Base-by-base conservation (phyloP, 2,113 vertebrate genomes). In the Anguilla rostrata region DNA sequence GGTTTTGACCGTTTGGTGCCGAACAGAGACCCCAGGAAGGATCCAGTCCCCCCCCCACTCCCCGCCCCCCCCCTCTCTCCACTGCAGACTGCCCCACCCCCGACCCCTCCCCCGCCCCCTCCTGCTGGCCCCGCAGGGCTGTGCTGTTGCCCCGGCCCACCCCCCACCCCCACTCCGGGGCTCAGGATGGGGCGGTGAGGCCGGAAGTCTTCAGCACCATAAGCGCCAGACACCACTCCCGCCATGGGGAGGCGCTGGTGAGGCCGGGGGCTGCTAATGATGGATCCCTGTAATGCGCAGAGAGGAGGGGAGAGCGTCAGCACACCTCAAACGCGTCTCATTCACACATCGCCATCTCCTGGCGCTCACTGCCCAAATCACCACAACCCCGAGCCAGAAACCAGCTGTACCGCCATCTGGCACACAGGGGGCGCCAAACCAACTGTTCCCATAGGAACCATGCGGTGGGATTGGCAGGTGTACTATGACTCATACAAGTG, bases 201-300 rank as follows among this genome's bases (percentile, higher is more conserved):
- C 95, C 97, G 96, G 95, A 97, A 97, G 46, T 96, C 96, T 94
- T 97, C 95, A 88, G 96, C 85, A 91, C 91, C 94, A 94, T 94
- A 91, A 91, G 92, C 85, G 92, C 92, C 90, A 89, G 93, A 91
- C 91, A 94, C 88, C 91, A 91, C 95, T 79, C 90, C 93, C 86
- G 89, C 95, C 88, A 94, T 91, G 81, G 95, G 95, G 92, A 96
- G 96, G 94, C 95, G 95, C 93, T 97, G 97, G 91, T 97, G 97
- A 81, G 95, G 95, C 53, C 95, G 96, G 16, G 97, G 97, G 93
- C 96, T 98, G 96, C 96, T 97, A 95, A 98, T 97, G 90, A 98
- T 97, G 92, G 97, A 98, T 92, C 97, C 97, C 97, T 98, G 94
- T 83, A 85, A 66, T 2, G 39, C 39, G 60, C 49, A 86, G 75